phyloP scores from a whole-genome alignment of 2,888 invertebrate genomes.

The Pristionchus mayeri region DNA sequence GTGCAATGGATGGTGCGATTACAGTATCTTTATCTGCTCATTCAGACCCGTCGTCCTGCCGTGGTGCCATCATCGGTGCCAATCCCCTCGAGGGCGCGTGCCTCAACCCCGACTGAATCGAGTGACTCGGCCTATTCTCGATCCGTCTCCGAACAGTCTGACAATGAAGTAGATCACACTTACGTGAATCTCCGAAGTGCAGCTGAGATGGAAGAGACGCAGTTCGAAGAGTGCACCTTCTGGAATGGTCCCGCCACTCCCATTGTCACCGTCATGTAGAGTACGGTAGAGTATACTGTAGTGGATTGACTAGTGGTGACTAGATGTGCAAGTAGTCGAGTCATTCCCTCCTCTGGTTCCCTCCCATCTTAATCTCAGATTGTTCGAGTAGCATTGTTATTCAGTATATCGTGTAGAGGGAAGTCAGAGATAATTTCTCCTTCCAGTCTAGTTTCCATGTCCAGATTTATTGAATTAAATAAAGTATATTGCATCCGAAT shows the following conservation, averaged over 20 bases:
- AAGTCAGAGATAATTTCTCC: neutral
- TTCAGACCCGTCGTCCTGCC: neutral
- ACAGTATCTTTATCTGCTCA: neutral
- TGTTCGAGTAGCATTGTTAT: constrained; percentile 30
- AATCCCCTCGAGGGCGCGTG: constrained; percentile 20
- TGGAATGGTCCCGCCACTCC: constrained; percentile 9
- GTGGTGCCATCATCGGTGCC: neutral
- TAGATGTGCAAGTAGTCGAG: constrained; percentile 40
- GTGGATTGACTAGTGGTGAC: constrained; percentile 15
- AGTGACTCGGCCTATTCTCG: constrained; percentile 47
- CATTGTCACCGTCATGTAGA: constrained; percentile 18
- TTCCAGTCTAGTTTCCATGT: neutral
- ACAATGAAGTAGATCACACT: constrained; percentile 45
- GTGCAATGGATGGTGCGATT: neutral
- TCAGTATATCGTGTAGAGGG: constrained; percentile 35
- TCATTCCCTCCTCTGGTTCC: neutral
- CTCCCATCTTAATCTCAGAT: neutral
- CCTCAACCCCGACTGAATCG: constrained; percentile 38
- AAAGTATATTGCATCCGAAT: constrained; percentile 19
- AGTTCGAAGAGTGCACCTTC: constrained; percentile 46
- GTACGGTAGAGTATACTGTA: constrained; percentile 1
- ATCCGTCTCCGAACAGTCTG: constrained; percentile 45
- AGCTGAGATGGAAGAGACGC: constrained; percentile 36
- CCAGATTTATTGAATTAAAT: constrained; percentile 12
- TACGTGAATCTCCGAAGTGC: constrained; percentile 20